Conservation (phyloP, 2,797 vertebrate species). For the Diceros bicornis region DNA sequence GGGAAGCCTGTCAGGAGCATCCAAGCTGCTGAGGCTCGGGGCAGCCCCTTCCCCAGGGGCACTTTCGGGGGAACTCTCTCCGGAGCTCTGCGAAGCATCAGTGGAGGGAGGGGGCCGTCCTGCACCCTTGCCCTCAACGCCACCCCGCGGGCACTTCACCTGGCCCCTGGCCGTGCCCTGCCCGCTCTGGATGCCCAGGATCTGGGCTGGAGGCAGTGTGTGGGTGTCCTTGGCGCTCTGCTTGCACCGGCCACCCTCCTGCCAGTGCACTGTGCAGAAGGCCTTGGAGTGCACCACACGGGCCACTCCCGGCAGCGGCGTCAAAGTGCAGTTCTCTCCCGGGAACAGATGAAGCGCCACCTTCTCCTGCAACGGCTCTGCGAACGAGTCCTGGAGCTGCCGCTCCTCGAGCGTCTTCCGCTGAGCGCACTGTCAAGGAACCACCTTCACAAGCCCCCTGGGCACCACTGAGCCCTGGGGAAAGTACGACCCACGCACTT, state of each 20-base stretch:
- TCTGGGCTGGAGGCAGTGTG: constrained; percentile 95
- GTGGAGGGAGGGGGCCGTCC: constrained; percentile 78
- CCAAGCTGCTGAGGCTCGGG: constrained; percentile 78
- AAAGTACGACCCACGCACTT: not conserved
- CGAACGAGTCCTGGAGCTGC: constrained; percentile 91
- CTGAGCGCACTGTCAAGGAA: constrained; percentile 90
- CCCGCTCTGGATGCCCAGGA: constrained; percentile 94
- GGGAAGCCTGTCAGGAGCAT: constrained; percentile 80
- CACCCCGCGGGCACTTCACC: constrained; percentile 88
- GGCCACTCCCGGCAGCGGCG: constrained; percentile 95
- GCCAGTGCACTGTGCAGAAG: constrained; percentile 99
- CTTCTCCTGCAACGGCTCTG: constrained; percentile 88
- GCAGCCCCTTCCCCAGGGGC: constrained; percentile 81
- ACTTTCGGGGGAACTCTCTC: constrained; percentile 87
- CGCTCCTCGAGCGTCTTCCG: constrained; percentile 96
- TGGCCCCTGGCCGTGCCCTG: constrained; percentile 90
- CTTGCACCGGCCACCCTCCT: constrained; percentile 96
- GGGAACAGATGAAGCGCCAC: constrained; percentile 96
- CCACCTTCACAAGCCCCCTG: rapidly evolving
- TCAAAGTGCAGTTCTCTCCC: constrained; percentile 95
- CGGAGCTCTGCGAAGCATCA: constrained; percentile 85
- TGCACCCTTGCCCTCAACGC: constrained; percentile 82
- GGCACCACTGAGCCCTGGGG: rapidly evolving
- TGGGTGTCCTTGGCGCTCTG: constrained; percentile 93
- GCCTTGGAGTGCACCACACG: constrained; percentile 99